Evolutionary conservation across 2,888 invertebrate genomes (phyloP), one percentile per base, ranked within the genome.

Genomic region (Coenonympha glycerion): DNA sequence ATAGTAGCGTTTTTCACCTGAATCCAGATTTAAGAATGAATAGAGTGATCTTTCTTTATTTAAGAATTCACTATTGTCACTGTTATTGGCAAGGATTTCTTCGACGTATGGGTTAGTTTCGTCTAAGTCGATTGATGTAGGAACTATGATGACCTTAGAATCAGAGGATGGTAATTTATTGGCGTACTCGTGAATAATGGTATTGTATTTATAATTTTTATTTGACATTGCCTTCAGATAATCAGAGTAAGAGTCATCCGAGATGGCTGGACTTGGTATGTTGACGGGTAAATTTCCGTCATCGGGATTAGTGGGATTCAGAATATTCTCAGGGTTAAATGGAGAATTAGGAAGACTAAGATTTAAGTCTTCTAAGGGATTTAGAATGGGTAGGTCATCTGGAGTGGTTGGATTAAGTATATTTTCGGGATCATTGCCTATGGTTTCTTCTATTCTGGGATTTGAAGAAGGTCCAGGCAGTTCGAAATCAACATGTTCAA

Each of bases 71-170:
- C 34, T 9, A 15, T 36, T 6, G 45, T 39, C 39, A 44, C 22
- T 1, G 19, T 28, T 15, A 6, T 50, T 50, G 11, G 6, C 8
- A 15, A 66, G 24, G 5, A 61, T 47, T 49, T 58, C 56, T 47
- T 58, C 24, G 9, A 61, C 9, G 39, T 61, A 58, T 0, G 59
- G 61, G n/a, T 56, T 63, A 5, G 63, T 58, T 22, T 66, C 61
- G 16, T 65, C 64, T 4, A 64, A 24, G 31, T 63, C 64, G 18
- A 65, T 52, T 1, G 62, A 65, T 1, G 59, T 57, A 2, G 48
- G 41, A 8, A 48, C 5, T 8, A 48, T 11, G 3, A 48, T 11
- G 1, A 26, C 13, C 26, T 41, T 48, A 19, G 3, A 15, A 9
- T 24, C 3, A 5, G 19, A 60, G 44, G 33, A 59, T 1, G 6